These are phyloP conservation scores for Platysteira castanea DNA, from an alignment of 2,113 vertebrate species.

Conservation along the genomic window DNA sequence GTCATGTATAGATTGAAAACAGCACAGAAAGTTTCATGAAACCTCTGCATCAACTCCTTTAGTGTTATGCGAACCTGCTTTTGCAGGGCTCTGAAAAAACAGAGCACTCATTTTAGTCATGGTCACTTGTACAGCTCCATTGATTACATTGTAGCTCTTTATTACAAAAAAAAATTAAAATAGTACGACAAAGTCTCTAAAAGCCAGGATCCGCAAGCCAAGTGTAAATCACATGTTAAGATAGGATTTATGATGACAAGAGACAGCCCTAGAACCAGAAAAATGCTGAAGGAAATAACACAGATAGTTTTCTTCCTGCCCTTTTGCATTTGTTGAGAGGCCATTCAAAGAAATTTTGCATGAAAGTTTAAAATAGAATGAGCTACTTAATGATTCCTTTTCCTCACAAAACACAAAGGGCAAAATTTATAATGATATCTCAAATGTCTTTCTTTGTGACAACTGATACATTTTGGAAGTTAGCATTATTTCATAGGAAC, in stretches of 20 bases:
- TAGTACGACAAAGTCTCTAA: background rate
- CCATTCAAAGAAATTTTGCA: background rate
- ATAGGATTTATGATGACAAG: background rate
- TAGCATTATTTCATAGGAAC: background rate
- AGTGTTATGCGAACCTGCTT: background rate
- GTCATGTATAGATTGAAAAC: background rate
- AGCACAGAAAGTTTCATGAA: background rate
- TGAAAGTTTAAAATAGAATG: background rate
- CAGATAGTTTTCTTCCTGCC: background rate
- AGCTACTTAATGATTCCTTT: background rate
- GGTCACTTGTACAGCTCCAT: background rate
- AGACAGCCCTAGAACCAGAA: background rate
- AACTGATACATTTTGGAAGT: background rate
- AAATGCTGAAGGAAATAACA: slow-evolving; percentile 2
- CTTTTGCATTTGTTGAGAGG: background rate
- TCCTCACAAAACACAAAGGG: background rate
- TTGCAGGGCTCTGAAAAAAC: background rate
- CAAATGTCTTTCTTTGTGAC: background rate
- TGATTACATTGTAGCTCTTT: background rate
- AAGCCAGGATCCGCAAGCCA: background rate
- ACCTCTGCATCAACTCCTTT: background rate
- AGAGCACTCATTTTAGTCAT: background rate
- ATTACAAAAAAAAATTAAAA: background rate
- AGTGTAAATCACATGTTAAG: background rate
- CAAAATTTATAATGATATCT: background rate